Percentiles rank a stretch among this genome's conserved stretches.
Conservation (phyloP, 2,113 vertebrate species). For the Progne subis region DNA sequence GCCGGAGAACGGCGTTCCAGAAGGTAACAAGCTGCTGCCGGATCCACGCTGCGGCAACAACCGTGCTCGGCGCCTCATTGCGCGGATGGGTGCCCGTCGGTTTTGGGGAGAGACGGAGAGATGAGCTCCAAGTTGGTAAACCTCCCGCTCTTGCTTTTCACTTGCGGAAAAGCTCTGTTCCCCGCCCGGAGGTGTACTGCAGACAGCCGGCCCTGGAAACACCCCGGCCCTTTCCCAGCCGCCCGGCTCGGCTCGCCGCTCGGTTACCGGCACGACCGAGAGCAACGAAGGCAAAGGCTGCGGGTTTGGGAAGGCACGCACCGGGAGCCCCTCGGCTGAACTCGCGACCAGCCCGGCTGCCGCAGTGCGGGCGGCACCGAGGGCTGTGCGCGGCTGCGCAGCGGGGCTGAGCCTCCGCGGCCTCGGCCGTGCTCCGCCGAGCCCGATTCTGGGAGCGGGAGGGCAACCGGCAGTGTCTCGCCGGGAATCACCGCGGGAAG, state of each 20-base stretch:
- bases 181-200: background rate
- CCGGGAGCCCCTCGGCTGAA: background rate
- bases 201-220: too few relatives aligned
- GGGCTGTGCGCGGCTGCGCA: background rate
- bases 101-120: background rate
- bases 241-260: fast-evolving
- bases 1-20: background rate
- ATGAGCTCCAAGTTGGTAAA: background rate
- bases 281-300: background rate
- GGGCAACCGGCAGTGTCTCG: background rate
- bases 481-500: background rate
- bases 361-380: background rate
- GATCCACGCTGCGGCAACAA: background rate
- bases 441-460: background rate
- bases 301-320: fast-evolving
- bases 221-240: too few relatives aligned
- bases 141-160: background rate
- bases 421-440: background rate
- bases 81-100: background rate
- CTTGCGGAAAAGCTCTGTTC: background rate
- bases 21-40: background rate
- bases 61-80: fast-evolving
- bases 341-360: background rate
- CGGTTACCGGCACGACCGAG: too few relatives aligned
- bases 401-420: background rate